These are phyloP conservation scores for Potamilus streckersoni DNA, from an alignment of 1,140 invertebrate species.

Conservation along the genomic window DNA sequence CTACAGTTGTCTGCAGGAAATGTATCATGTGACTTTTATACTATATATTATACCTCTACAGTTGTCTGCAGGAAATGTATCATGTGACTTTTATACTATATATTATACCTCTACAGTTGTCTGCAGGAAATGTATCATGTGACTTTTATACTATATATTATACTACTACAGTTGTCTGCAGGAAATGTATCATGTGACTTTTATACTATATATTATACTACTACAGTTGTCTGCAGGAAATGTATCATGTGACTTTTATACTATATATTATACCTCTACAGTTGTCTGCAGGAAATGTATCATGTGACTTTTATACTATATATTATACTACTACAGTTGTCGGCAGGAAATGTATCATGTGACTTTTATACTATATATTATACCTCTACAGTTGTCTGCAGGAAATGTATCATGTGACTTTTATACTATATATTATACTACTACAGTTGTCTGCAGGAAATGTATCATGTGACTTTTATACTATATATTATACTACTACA, in stretches of 20 bases:
- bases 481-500: no score
- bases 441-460: slow-evolving; percentile 1
- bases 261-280: no score
- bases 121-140: not conserved
- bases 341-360: slow-evolving; percentile 1
- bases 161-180: no score
- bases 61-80: slow-evolving; percentile 1
- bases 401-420: slow-evolving; percentile 2
- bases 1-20: slow-evolving; percentile 1
- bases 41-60: no score
- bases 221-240: slow-evolving; percentile 1
- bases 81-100: not conserved
- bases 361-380: not conserved
- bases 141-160: not conserved
- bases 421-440: not conserved
- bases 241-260: not conserved
- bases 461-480: not conserved
- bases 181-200: slow-evolving; percentile 2
- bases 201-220: not conserved
- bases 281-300: slow-evolving; percentile 1
- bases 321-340: no score
- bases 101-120: no score
- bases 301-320: not conserved
- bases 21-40: not conserved
- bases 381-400: no score